Conservation (phyloP, 2,113 vertebrate species). For the Gracilinanus agilis region DNA sequence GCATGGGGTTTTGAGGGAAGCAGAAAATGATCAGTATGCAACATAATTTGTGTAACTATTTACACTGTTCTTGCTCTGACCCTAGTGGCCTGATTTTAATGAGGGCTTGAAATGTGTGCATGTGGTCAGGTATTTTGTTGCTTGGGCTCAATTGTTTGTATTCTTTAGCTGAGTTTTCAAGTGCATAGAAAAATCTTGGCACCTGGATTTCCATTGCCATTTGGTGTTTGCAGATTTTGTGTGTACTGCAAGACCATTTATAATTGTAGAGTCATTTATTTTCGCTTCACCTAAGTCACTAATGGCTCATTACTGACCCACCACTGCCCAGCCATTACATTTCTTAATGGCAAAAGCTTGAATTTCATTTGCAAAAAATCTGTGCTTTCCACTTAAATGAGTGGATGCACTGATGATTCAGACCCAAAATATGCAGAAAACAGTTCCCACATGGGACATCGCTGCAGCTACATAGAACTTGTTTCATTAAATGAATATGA, state of each 20-base stretch:
- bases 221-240: constrained; percentile 18
- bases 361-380: constrained; percentile 59
- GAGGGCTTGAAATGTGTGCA: constrained; percentile 23
- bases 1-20: constrained; percentile 9
- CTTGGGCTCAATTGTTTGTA: constrained; percentile 31
- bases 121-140: constrained; percentile 31
- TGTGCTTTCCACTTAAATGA: constrained; percentile 51
- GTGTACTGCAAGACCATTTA: constrained; percentile 41
- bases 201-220: constrained; percentile 54
- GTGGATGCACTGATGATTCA: constrained; percentile 40
- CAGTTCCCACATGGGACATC: constrained; percentile 47
- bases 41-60: constrained; percentile 14
- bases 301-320: constrained; percentile 61
- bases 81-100: constrained; percentile 28
- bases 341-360: constrained; percentile 53
- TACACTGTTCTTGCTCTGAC: constrained; percentile 13
- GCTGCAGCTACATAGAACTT: constrained; percentile 65
- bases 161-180: constrained; percentile 55
- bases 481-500: constrained; percentile 56
- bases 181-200: constrained; percentile 12
- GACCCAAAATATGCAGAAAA: constrained; percentile 41
- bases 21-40: constrained; percentile 23
- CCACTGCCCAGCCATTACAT: constrained; percentile 52
- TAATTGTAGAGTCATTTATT: constrained; percentile 50
- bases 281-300: constrained; percentile 60